Percentiles rank a stretch among this genome's conserved stretches.
Evolutionary conservation across 2,797 vertebrate species (phyloP).

Genomic region (Carduelis carduelis): DNA sequence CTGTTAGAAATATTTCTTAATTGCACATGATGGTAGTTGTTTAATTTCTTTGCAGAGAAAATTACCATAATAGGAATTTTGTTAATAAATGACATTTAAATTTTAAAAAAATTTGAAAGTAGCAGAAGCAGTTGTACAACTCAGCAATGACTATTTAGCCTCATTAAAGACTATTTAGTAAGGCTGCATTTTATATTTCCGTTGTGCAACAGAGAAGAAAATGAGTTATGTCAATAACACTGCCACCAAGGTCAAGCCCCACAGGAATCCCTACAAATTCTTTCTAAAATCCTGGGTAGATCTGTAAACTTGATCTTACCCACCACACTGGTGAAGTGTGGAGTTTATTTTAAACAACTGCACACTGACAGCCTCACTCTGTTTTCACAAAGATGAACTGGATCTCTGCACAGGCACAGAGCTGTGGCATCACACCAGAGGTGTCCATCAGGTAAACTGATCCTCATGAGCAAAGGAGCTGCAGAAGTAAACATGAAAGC

Average conservation of each 20-base stretch:
- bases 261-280: not conserved
- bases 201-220: not conserved
- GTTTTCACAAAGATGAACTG: not conserved
- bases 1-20: not conserved
- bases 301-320: slow-evolving; percentile 10
- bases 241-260: slow-evolving; percentile 25
- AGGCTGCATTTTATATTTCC: not conserved
- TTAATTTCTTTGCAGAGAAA: not conserved
- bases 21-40: not conserved
- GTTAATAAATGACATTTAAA: not conserved
- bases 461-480: not conserved
- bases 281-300: not conserved
- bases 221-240: slow-evolving; percentile 28
- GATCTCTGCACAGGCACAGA: not conserved
- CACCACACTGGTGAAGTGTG: not conserved
- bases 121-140: not conserved
- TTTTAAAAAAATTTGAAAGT: not conserved
- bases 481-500: not conserved
- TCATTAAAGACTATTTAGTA: not conserved
- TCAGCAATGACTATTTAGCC: not conserved
- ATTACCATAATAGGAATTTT: not conserved
- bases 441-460: not conserved
- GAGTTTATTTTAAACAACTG: slow-evolving; percentile 5
- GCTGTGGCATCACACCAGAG: not conserved
- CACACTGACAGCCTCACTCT: not conserved